phyloP scores from a whole-genome alignment of 1,140 invertebrate species.

The Danaus melanippus region DNA sequence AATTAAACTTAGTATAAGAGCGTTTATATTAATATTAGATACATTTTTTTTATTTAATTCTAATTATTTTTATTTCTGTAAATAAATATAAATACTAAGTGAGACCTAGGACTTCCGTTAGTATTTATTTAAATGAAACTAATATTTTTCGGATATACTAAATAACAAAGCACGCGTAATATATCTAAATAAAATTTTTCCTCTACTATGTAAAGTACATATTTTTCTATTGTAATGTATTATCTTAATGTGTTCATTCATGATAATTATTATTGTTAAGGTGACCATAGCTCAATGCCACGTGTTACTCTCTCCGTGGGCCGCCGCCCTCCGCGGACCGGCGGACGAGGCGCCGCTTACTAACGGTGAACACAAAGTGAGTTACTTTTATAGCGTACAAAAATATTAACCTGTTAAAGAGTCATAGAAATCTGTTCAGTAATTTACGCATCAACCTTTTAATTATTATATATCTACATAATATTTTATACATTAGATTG shows the following conservation, averaged over 20 bases:
- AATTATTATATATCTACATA: too few species aligned
- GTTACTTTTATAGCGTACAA: not conserved
- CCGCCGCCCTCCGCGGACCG: conserved; percentile 41
- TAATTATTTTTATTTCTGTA: conserved; percentile 2
- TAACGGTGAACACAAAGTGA: conserved; percentile 64
- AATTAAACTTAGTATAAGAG: too few species aligned
- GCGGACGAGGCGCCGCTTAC: conserved; percentile 48
- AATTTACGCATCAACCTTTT: too few species aligned
- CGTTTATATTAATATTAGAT: not conserved
- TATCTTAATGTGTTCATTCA: too few species aligned
- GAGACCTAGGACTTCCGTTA: too few species aligned
- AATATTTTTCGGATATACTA: too few species aligned
- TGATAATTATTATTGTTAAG: conserved; percentile 19
- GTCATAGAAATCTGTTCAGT: too few species aligned
- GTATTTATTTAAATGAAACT: too few species aligned
- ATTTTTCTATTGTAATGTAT: not conserved
- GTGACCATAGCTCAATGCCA: conserved; percentile 73
- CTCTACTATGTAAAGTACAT: not conserved
- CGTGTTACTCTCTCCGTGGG: conserved; percentile 64
- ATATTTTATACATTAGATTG: too few species aligned
- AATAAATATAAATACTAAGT: not conserved
- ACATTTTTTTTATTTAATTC: not conserved
- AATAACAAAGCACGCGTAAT: too few species aligned
- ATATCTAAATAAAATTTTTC: too few species aligned
- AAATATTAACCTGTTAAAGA: too few species aligned